phyloP scores from a whole-genome alignment of 2,113 vertebrate species.

The Emberiza fucata region DNA sequence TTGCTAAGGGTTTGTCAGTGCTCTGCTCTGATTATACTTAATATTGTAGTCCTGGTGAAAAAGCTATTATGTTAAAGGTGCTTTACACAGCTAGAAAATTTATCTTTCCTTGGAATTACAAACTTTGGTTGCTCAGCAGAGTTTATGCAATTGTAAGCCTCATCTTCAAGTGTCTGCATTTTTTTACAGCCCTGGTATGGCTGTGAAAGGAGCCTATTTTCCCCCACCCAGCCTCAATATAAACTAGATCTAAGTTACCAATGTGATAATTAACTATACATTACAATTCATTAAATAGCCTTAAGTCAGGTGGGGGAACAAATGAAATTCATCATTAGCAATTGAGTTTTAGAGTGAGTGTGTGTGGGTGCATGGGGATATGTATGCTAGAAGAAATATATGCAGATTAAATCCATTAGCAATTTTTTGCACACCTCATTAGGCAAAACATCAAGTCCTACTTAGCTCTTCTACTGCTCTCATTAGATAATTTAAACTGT shows the following conservation, averaged over 20 bases:
- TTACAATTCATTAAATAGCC: constrained; percentile 31
- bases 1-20: background rate
- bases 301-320: background rate
- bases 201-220: background rate
- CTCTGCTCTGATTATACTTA: background rate
- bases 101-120: background rate
- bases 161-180: background rate
- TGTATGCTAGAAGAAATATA: constrained; percentile 10
- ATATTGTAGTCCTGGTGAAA: background rate
- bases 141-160: background rate
- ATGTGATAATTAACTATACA: constrained; percentile 4
- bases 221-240: background rate
- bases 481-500: background rate
- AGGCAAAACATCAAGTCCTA: constrained; percentile 29
- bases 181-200: background rate
- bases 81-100: background rate
- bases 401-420: constrained; percentile 47
- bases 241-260: background rate
- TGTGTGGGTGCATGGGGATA: background rate
- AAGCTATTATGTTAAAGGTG: background rate
- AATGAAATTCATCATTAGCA: constrained; percentile 40
- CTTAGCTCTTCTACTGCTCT: background rate
- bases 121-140: background rate
- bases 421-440: constrained; percentile 37
- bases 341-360: background rate